Conservation (phyloP, 2,113 vertebrate species). For the Macaca fascicularis region DNA sequence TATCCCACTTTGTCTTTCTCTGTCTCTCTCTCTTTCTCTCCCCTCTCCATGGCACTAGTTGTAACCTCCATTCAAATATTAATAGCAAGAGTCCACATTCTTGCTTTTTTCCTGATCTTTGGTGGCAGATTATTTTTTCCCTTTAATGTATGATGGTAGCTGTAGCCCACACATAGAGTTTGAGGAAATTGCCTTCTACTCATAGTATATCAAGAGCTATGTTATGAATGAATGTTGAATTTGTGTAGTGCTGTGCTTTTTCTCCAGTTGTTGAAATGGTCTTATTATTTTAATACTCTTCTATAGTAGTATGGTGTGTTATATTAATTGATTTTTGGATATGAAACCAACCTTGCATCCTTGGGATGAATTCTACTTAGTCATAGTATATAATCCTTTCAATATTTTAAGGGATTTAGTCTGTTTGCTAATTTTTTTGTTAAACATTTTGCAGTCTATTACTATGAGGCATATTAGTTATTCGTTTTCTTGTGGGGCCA, state of each 20-base stretch:
- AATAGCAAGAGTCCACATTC: neutral
- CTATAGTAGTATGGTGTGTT: neutral
- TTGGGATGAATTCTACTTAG: neutral
- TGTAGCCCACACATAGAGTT: neutral
- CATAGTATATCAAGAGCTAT: neutral
- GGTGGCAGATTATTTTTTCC: neutral
- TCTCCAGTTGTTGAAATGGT: neutral
- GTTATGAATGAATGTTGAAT: neutral
- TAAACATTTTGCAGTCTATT: neutral
- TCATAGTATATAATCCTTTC: neutral
- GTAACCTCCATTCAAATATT: neutral
- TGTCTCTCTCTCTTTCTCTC: neutral
- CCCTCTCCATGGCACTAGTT: neutral
- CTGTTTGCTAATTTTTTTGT: neutral
- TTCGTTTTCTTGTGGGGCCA: neutral
- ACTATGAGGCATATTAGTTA: neutral
- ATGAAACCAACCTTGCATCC: neutral
- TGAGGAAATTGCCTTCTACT: neutral
- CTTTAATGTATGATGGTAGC: neutral
- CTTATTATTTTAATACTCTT: neutral
- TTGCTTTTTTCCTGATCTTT: neutral
- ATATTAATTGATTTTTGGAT: neutral
- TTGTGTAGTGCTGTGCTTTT: neutral
- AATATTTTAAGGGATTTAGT: neutral
- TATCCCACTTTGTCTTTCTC: neutral